Base-by-base conservation (phyloP, 2,888 invertebrate species). In the Tuberolachnus salignus region DNA sequence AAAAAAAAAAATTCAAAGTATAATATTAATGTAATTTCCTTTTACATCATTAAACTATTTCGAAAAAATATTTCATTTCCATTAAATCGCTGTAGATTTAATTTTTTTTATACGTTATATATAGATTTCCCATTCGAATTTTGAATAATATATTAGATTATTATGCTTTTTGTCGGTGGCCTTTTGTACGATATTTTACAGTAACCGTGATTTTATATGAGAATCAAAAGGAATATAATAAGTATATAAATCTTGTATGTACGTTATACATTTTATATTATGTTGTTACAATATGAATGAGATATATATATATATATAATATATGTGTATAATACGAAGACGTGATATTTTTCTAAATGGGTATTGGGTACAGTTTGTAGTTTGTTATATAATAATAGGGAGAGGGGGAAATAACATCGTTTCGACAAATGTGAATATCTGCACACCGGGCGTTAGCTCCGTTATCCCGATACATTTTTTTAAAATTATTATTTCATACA, bases 321-420 rank as follows among this genome's bases (percentile, higher is more conserved):
- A 21, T n/a, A 19, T 34, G 13, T 51, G 14, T n/a, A 51, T 63
- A 63, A 63, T 51, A 51, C 6, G 42, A 16, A 63, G 42, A 73
- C 73, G 73, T 63, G 63, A 73, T 73, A 6, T 63, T 73, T 42
- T 73, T 63, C 16, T 6, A 63, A 63, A 73, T 63, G 61, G 34
- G 49, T 4, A 26, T 14, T 61, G 59, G 49, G n/a, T 61, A 14
- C 14, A 49, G 3, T 34, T 6, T 34, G 34, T 34, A 6, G 34
- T 34, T 6, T 6, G 34, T 34, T 34, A 34, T 34, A 34, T 34
- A 34, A 34, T 6, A 34, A 6, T 3, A n/a, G 34, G 21, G 26
- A n/a, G n/a, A 0, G 3, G 11, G 14, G 10, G 8, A 44, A 21
- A 26, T 46, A 59, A 26, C 26, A 59, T 14, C 19, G 51, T 2